phyloP scores from a whole-genome alignment of 2,113 vertebrate genomes.

The Archocentrus centrarchus region DNA sequence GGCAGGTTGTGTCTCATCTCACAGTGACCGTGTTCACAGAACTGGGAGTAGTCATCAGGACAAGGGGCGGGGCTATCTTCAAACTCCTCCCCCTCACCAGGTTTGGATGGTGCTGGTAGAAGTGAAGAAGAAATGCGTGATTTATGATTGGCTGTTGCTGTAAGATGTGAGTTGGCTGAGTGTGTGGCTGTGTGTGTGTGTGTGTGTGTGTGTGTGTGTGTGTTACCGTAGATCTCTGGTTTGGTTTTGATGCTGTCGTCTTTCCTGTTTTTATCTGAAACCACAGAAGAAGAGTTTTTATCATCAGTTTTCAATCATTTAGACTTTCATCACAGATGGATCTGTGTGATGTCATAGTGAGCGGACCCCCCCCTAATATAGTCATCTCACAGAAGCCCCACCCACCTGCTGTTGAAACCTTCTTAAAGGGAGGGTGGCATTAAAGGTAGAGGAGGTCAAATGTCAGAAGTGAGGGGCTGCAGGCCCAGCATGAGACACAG shows the following conservation, averaged over 20 bases:
- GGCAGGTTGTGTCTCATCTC: slow-evolving; percentile 93
- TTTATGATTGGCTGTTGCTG: slow-evolving; percentile 23
- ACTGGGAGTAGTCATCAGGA: slow-evolving; percentile 88
- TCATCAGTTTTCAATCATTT: too few species aligned
- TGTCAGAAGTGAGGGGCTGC: too few species aligned
- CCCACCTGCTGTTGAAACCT: too few species aligned
- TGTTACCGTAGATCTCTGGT: slow-evolving; percentile 73
- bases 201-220: too few species aligned
- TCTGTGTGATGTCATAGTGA: too few species aligned
- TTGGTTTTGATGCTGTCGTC: slow-evolving; percentile 73
- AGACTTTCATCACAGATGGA: too few species aligned
- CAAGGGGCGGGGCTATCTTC: slow-evolving; percentile 89
- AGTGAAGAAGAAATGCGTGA: not conserved
- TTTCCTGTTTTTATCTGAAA: slow-evolving; percentile 79
- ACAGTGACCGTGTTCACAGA: slow-evolving; percentile 95
- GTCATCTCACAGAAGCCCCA: too few species aligned
- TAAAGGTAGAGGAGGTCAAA: not conserved
- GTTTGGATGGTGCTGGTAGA: slow-evolving; percentile 85
- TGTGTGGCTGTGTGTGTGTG: too few species aligned
- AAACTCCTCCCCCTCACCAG: slow-evolving; percentile 88
- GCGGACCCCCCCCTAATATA: too few species aligned
- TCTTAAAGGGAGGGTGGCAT: too few species aligned
- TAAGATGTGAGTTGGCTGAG: not conserved
- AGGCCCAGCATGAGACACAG: not conserved
- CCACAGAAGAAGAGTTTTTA: slow-evolving; percentile 13